phyloP scores from a whole-genome alignment of 2,113 vertebrate genomes.

The Sapajus apella region DNA sequence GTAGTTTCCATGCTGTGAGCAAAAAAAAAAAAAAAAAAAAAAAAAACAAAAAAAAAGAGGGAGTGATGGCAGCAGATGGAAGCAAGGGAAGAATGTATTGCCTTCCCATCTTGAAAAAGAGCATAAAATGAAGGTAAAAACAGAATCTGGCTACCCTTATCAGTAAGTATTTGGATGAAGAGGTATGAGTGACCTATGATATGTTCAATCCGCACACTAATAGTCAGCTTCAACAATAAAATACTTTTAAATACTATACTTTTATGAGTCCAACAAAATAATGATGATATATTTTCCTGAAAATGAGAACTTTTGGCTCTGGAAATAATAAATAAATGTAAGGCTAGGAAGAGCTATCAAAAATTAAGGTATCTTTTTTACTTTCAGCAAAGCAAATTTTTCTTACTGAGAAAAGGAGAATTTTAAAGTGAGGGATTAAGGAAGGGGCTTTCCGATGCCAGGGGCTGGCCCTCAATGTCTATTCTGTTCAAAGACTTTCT shows the following conservation, averaged over 20 bases:
- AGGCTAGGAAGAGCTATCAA: neutral
- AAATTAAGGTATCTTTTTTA: neutral
- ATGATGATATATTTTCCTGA: neutral
- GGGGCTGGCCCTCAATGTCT: neutral
- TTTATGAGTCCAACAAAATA: neutral
- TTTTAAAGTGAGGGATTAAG: neutral
- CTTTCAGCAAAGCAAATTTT: neutral
- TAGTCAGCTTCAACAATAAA: neutral
- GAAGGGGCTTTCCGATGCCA: neutral
- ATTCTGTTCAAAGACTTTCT: neutral
- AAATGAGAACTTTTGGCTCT: neutral
- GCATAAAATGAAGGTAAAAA: constrained; percentile 49
- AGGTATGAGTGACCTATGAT: constrained; percentile 2
- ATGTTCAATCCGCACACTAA: neutral
- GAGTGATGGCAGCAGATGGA: constrained; percentile 73
- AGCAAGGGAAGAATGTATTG: constrained; percentile 60
- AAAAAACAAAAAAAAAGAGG: constrained; percentile 46
- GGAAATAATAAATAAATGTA: neutral
- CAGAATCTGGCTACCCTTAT: neutral
- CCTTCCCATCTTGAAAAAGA: constrained; percentile 75
- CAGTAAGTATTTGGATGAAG: neutral
- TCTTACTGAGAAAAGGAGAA: neutral
- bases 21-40: neutral
- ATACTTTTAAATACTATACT: neutral
- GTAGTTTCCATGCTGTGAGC: constrained; percentile 81